These are phyloP conservation scores for Drosophila nebulosa DNA, from an alignment of 1,140 invertebrate genomes.

Conservation along the genomic window DNA sequence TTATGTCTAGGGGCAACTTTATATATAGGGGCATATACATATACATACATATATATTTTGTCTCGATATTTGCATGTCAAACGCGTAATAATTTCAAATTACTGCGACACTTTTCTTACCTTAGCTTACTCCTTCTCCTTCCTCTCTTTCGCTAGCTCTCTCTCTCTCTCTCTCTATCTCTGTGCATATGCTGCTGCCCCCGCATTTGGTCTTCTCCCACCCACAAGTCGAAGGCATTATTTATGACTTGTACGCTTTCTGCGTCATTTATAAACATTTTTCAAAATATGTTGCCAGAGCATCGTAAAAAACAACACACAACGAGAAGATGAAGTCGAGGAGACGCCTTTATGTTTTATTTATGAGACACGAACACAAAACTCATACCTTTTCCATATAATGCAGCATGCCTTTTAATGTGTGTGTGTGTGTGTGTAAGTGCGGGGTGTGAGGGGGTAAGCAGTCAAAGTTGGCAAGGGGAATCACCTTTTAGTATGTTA, in stretches of 20 bases:
- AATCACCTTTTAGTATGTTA: not conserved
- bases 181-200: not conserved
- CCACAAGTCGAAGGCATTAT: slow-evolving; percentile 57
- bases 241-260: slow-evolving; percentile 77
- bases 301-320: slow-evolving; percentile 38
- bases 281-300: slow-evolving; percentile 60
- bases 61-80: slow-evolving; percentile 70
- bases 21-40: too few relatives aligned
- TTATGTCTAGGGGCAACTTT: slow-evolving; percentile 24
- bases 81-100: slow-evolving; percentile 73
- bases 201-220: not conserved
- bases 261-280: slow-evolving; percentile 78
- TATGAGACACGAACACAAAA: slow-evolving; percentile 64
- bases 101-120: slow-evolving; percentile 53
- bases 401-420: slow-evolving; percentile 45
- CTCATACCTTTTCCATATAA: slow-evolving; percentile 21
- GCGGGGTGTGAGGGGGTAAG: slow-evolving; percentile 1
- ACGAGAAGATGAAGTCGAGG: slow-evolving; percentile 36
- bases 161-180: not conserved
- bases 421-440: not conserved
- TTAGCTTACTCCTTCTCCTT: not conserved
- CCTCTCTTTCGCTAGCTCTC: not conserved
- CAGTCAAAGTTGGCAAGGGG: not conserved
- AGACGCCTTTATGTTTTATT: slow-evolving; percentile 73
- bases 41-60: not conserved